Conservation (phyloP, 2,888 invertebrate species). For the Thalpophila matura region DNA sequence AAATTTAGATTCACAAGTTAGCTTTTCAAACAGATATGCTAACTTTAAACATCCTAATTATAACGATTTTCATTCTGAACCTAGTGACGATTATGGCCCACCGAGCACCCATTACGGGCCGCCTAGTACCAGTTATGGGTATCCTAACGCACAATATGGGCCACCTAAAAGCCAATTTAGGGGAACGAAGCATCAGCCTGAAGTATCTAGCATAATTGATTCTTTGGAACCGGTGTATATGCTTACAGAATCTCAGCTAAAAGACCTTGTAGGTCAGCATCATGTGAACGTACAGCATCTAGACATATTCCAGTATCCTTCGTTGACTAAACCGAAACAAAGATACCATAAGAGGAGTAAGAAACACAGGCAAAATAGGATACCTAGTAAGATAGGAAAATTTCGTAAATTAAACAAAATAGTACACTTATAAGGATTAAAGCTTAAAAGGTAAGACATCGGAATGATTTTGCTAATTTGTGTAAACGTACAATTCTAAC, state of each 20-base stretch:
- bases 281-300: constrained; percentile 83
- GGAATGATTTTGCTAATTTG: too few relatives aligned
- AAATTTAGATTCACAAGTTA: constrained; percentile 17
- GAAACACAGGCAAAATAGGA: constrained; percentile 27
- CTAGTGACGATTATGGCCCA: constrained; percentile 29
- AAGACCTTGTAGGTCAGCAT: constrained; percentile 76
- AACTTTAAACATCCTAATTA: constrained; percentile 47
- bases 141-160: constrained; percentile 31
- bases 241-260: constrained; percentile 82
- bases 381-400: constrained; percentile 34
- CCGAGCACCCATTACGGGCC: constrained; percentile 32
- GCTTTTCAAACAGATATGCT: constrained; percentile 44
- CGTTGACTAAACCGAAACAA: constrained; percentile 60
- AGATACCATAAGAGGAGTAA: constrained; percentile 71
- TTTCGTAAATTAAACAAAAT: constrained; percentile 51
- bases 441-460: too few relatives aligned
- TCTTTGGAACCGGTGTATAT: constrained; percentile 82
- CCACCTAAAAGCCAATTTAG: constrained; percentile 22
- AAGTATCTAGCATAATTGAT: constrained; percentile 50
- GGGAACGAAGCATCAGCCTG: constrained; percentile 31
- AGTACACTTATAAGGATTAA: constrained; percentile 5
- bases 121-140: constrained; percentile 38
- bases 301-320: constrained; percentile 75
- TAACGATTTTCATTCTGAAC: constrained; percentile 45
- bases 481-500: too few relatives aligned